These are phyloP conservation scores for Lampris incognitus DNA, from an alignment of 2,113 vertebrate genomes.

Conservation along the genomic window DNA sequence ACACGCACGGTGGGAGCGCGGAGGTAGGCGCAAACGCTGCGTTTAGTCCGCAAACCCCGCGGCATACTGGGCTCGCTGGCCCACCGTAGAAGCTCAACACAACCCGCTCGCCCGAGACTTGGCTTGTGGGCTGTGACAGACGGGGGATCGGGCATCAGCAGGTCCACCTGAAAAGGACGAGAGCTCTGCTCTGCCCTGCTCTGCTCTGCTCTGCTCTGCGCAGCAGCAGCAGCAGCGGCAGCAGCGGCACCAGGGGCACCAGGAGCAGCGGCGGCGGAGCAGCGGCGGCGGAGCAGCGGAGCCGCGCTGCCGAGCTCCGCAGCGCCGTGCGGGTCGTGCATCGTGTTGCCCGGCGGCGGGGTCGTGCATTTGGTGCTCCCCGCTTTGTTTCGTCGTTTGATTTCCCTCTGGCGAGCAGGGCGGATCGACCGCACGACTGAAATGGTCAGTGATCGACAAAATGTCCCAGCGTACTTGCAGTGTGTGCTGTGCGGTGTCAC, in stretches of 20 bases:
- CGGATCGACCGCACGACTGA: conserved; percentile 61
- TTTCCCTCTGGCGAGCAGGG: conserved; percentile 47
- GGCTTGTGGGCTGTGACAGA: conserved; percentile 26
- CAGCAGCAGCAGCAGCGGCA: conserved; percentile 23
- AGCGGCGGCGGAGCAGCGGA: no score
- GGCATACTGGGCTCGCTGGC: conserved; percentile 22
- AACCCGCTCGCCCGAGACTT: conserved; percentile 12
- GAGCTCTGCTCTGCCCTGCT: not conserved
- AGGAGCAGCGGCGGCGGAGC: no score
- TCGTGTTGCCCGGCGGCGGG: no score
- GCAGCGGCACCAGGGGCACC: no score
- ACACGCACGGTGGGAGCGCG: conserved; percentile 49
- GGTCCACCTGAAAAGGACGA: conserved; percentile 75
- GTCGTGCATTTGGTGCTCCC: conserved; percentile 60
- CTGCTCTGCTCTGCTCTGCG: conserved; percentile 2
- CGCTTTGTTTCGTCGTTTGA: conserved; percentile 31
- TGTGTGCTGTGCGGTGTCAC: conserved; percentile 22
- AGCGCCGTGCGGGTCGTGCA: no score
- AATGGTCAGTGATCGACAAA: conserved; percentile 65
- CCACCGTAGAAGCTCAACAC: conserved; percentile 12
- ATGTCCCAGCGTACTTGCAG: conserved; percentile 64
- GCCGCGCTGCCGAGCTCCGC: no score
- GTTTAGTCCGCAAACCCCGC: conserved; percentile 21
- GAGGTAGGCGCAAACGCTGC: conserved; percentile 10
- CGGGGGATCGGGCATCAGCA: conserved; percentile 67